Evolutionary conservation across 1,140 invertebrate species (phyloP), one percentile per base, ranked within the genome.

Genomic region (Pseudomyrmex sp.): DNA sequence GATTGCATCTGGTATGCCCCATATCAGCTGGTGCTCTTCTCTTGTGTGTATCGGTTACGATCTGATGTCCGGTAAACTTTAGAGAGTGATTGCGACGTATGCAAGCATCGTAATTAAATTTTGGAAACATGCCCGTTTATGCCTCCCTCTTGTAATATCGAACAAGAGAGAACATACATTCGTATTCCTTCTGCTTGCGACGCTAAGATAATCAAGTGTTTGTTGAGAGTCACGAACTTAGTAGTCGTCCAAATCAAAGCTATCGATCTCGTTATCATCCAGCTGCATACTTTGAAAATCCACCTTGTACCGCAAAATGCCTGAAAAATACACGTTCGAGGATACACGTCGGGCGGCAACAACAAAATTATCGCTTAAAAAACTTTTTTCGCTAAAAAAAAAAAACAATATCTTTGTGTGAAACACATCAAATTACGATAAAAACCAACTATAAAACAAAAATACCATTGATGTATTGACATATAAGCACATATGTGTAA

Each of bases 281-380:
- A 97, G 95, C 93, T 99, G 98, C 96, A 99, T 96, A 93, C 97
- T 98, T 93, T 99, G 98, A 96, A 99, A 99, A 95, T 99, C 99
- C 88, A 99, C 99, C 95, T 99, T 98, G 96, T 99, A 99, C 86
- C 99, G 97, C 89, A 99, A 96, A 91, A 99, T 97, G 93, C 98
- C 98, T 99, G 95, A 15, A 95, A 95, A 94, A 92, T 89, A 91
- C 84, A 90, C 23, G 50, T 74, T 80, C 54, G 13, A 50, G 61
- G 82, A 86, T 69, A 76, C 23, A 50, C 65, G 23, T 54, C 66
- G 62, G 46, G 56, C 23, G 74, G 5, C 5, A 10, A 20, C 12
- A 66, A 68, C 1, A 35, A 35, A 10, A 52, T 46, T 54, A 48
- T 80, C 7, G 8, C 7, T 72, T 69, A 59, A 59, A 50, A 48